Evolutionary conservation across 2,113 vertebrate genomes (phyloP), one percentile per base, ranked within the genome.

Genomic region (Siphamia tubifer): DNA sequence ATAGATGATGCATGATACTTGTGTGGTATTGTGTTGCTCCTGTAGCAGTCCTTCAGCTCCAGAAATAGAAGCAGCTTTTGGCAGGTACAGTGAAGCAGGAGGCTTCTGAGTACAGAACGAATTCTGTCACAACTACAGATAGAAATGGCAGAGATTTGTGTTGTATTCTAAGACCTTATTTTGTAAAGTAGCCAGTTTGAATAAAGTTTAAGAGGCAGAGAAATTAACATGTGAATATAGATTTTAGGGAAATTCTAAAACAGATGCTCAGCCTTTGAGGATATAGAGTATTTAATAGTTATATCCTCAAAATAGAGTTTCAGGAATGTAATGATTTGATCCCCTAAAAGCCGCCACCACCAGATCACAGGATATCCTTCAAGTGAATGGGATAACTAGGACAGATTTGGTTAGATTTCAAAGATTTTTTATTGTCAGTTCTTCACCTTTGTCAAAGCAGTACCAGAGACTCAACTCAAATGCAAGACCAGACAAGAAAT

Each of bases 21-120:
- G 31, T 44, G 28, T 32, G 36, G 24, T 34, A 15, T 12, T 54
- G 28, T n/a, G 12, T 27, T 58, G 32, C 20, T 16, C 40, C 15
- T 23, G 17, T 40, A 20, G 35, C 61, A 63, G 40, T 25, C 51
- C 43, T 44, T 63, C 27, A 23, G 54, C 61, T 51, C 61, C 61
- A 71, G 17, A 71, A 71, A 76, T 81, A 75, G 77, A n/a, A 70
- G 35, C 55, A 42, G 36, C 43, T 61, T 45, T 70, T 76, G 77
- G 71, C 67, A 67, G 38, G 71, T 66, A 51, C 40, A 67, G 66
- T 25, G 36, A 30, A 57, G 71, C 25, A 43, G 47, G 24, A 61
- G 40, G 65, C 58, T 48, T 58, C 65, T 61, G 70, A 1, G 44
- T 42, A 3, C 45, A n/a, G n/a, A n/a, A n/a, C 27, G 27, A 65